Evolutionary conservation across 2,113 vertebrate species (phyloP).

Genomic region (Blennius ocellaris): DNA sequence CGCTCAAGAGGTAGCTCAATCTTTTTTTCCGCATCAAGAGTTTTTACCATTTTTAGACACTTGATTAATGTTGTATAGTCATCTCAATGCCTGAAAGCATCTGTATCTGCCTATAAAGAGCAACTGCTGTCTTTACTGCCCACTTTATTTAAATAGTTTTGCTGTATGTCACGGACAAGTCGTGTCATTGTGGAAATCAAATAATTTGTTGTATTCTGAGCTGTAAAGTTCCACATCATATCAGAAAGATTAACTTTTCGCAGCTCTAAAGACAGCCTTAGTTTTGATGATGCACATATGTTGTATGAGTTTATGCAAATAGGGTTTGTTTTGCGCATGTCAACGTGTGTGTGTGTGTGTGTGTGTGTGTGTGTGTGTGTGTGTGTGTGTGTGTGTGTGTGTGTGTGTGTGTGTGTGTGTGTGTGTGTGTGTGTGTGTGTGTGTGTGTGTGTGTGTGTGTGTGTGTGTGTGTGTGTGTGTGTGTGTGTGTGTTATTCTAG

Average conservation of each 20-base stretch:
- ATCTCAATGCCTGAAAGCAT: background rate
- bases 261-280: background rate
- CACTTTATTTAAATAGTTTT: background rate
- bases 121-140: background rate
- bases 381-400: too few species aligned
- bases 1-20: too few species aligned
- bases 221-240: background rate
- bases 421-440: too few species aligned
- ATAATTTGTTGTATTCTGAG: constrained; percentile 15
- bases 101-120: background rate
- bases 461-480: too few species aligned
- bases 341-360: background rate
- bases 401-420: too few species aligned
- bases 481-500: background rate
- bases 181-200: background rate
- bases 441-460: too few species aligned
- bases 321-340: background rate
- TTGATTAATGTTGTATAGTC: too few species aligned
- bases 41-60: too few species aligned
- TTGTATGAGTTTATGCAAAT: background rate
- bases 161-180: background rate
- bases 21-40: too few species aligned
- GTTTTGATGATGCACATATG: background rate
- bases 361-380: too few species aligned
- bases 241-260: background rate